phyloP scores from a whole-genome alignment of 2,797 vertebrate species.

The Meda fulgida region DNA sequence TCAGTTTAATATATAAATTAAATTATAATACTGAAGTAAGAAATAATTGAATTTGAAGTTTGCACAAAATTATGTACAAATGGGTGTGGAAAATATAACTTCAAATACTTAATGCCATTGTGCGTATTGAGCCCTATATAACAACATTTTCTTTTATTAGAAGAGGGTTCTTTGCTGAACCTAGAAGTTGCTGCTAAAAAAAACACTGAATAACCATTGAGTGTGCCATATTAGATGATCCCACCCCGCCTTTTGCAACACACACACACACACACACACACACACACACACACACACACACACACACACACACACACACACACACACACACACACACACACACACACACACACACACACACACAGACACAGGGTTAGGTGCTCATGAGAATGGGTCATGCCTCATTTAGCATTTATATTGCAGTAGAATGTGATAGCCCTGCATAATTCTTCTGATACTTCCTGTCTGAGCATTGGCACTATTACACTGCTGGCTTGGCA shows the following conservation, averaged over 20 bases:
- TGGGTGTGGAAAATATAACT: neutral
- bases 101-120: neutral
- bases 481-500: slow-evolving; percentile 20
- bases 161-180: slow-evolving; percentile 18
- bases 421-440: slow-evolving; percentile 32
- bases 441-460: slow-evolving; percentile 36
- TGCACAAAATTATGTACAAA: neutral
- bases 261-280: neutral
- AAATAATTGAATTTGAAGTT: neutral
- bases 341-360: neutral
- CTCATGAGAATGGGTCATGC: slow-evolving; percentile 21
- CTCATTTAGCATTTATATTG: slow-evolving; percentile 55
- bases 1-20: neutral
- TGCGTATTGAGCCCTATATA: neutral
- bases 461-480: slow-evolving; percentile 16
- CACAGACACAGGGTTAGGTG: slow-evolving; percentile 3
- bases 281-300: neutral
- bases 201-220: neutral
- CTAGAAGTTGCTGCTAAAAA: neutral
- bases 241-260: neutral
- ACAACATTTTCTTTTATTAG: neutral
- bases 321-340: neutral
- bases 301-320: neutral
- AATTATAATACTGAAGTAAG: neutral
- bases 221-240: neutral